Percentiles rank a stretch among this genome's conserved stretches.
phyloP scores from a whole-genome alignment of 2,888 invertebrate genomes.

The Drosophila nr. medialis region DNA sequence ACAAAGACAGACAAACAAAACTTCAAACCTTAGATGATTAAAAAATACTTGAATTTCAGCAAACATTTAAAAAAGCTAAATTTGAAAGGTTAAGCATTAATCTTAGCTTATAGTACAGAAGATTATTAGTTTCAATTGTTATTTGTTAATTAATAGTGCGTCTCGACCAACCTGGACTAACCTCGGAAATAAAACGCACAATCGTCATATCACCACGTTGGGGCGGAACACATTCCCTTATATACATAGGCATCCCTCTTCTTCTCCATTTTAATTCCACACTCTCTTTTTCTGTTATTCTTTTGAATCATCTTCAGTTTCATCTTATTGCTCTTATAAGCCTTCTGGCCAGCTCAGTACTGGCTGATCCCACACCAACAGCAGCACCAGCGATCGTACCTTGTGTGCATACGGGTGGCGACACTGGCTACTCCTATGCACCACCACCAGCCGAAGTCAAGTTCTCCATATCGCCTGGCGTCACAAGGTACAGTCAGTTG shows the following conservation, averaged over 20 bases:
- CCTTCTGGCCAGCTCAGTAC: constrained; percentile 68
- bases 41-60: too few species aligned
- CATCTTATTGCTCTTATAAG: constrained; percentile 76
- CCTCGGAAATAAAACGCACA: background rate
- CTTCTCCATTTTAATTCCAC: background rate
- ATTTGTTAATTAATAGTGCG: too few species aligned
- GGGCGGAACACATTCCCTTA: background rate
- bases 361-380: constrained; percentile 72
- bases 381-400: constrained; percentile 74
- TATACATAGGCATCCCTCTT: background rate
- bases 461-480: constrained; percentile 84
- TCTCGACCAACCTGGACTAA: background rate
- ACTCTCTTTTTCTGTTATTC: background rate
- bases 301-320: constrained; percentile 41
- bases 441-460: constrained; percentile 86
- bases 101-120: background rate
- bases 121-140: background rate
- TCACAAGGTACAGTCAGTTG: constrained; percentile 75
- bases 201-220: background rate
- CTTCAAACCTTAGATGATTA: background rate
- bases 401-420: constrained; percentile 74
- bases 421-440: constrained; percentile 86
- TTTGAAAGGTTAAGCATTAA: background rate
- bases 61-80: background rate
- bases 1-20: background rate